phyloP scores from a whole-genome alignment of 2,888 invertebrate genomes.

The Aspidiotus rigidus region DNA sequence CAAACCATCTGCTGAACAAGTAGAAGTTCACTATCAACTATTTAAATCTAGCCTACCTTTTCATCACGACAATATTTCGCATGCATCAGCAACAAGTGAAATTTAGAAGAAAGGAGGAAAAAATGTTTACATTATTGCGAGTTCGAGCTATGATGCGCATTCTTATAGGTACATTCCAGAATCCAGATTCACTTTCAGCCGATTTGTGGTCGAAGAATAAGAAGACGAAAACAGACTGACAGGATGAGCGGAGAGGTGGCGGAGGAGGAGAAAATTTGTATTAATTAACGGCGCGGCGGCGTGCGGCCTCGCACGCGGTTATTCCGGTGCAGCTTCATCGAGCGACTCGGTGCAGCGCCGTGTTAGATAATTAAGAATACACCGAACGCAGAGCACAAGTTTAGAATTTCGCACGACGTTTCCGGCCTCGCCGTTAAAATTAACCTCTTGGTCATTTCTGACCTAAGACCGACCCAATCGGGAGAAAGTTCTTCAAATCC shows the following conservation, averaged over 20 bases:
- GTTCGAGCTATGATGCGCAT: too few relatives aligned
- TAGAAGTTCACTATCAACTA: too few relatives aligned
- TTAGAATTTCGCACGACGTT: slow-evolving; percentile 18
- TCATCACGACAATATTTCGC: too few relatives aligned
- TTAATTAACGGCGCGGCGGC: slow-evolving; percentile 8
- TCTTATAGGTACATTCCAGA: neutral
- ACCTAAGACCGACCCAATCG: slow-evolving; percentile 16
- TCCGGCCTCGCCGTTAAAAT: slow-evolving; percentile 13
- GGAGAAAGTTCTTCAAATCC: slow-evolving; percentile 18
- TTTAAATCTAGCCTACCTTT: too few relatives aligned
- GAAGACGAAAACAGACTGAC: too few relatives aligned
- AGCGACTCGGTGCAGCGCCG: slow-evolving; percentile 11
- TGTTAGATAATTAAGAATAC: slow-evolving; percentile 7
- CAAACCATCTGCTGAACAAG: too few relatives aligned
- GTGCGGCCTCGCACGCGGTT: neutral
- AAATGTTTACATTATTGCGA: too few relatives aligned
- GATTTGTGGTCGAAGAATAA: slow-evolving; percentile 5
- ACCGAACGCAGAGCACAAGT: slow-evolving; percentile 8
- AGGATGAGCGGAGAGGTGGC: too few relatives aligned
- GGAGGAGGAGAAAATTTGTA: slow-evolving; percentile 10
- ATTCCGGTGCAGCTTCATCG: neutral
- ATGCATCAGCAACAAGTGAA: too few relatives aligned
- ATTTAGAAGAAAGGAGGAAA: too few relatives aligned
- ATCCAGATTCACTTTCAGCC: slow-evolving; percentile 14
- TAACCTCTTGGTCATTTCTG: slow-evolving; percentile 25